phyloP scores from a whole-genome alignment of 2,888 invertebrate genomes.

The Ophraella communa region DNA sequence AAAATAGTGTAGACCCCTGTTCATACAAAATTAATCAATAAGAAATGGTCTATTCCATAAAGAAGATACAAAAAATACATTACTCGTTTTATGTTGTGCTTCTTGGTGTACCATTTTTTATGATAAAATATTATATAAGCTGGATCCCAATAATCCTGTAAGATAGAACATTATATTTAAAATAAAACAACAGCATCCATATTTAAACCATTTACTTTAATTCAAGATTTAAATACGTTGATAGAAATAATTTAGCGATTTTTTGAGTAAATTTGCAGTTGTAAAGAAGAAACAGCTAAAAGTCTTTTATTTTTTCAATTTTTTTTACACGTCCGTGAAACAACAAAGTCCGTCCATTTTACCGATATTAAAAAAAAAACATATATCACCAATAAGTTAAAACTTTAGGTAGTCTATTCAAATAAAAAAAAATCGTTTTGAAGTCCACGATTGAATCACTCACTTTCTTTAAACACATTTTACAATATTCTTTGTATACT shows the following conservation, averaged over 20 bases:
- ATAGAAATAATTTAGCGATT: conserved; percentile 35
- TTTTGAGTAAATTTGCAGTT: conserved; percentile 40
- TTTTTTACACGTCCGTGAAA: conserved; percentile 25
- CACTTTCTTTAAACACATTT: conserved; percentile 27
- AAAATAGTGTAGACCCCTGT: too few relatives aligned
- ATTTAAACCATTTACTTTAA: conserved; percentile 55
- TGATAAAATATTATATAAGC: too few relatives aligned
- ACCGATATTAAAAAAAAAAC: conserved; percentile 5
- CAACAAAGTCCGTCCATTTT: conserved; percentile 20
- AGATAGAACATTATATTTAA: neutral
- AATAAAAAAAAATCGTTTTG: conserved; percentile 23
- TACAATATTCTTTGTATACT: conserved; percentile 31
- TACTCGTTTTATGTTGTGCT: too few relatives aligned
- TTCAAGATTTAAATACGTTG: conserved; percentile 48
- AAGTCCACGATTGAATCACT: conserved; percentile 22
- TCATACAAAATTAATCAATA: too few relatives aligned
- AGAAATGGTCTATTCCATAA: too few relatives aligned
- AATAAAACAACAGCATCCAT: conserved; percentile 35
- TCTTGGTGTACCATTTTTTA: neutral
- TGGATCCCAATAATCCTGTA: too few relatives aligned
- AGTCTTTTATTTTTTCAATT: conserved; percentile 20
- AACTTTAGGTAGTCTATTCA: conserved; percentile 11
- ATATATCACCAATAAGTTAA: conserved; percentile 19
- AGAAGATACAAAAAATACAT: too few relatives aligned
- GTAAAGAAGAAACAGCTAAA: conserved; percentile 32